Base-by-base conservation (phyloP, 2,888 invertebrate species). In the Drosophila pseudotalamancana region DNA sequence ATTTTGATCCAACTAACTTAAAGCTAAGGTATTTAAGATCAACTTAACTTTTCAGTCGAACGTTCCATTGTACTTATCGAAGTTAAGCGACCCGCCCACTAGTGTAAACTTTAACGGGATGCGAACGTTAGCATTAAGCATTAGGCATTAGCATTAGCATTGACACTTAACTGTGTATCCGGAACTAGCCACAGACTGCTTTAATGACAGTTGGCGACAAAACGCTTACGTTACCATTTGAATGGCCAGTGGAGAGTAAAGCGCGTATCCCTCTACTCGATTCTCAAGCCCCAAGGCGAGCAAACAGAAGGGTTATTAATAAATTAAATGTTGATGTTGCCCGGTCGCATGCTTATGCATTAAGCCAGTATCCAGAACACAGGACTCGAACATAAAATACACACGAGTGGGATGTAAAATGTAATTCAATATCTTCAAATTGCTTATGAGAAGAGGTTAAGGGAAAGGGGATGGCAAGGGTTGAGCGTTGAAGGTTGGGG, bases 221-320 rank as follows among this genome's bases (percentile, higher is more conserved):
- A 75, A 77, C 65, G 77, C 75, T 77, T 77, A 77, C 53, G 73
- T 61, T 57, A 53, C 34, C 48, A 66, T 57, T 60, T 55, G 42
- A 60, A 62, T 65, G 54, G 46, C 19, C 53, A 39, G 29, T 18
- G 31, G 51, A 35, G 21, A 29, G 25, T 9, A 4, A 6, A 29
- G 16, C 23, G 16, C 8, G 21, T 12, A n/a, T n/a, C 19, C 19
- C n/a, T 11, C 1, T 1, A 1, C 27, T 19, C 16, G 11, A 12
- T 0, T 1, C 23, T 11, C 6, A 11, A 12, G 9, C 40, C 21
- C 40, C 21, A 12, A n/a, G 43, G 32, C 59, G 6, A 16, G 23
- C 43, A 29, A 45, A 60, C 69, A 73, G 45, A 79, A 85, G 82
- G 85, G 78, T 85, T 82, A 85, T 80, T 82, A 82, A 80, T 80